phyloP scores from a whole-genome alignment of 2,888 invertebrate genomes.

The Selenia dentaria region DNA sequence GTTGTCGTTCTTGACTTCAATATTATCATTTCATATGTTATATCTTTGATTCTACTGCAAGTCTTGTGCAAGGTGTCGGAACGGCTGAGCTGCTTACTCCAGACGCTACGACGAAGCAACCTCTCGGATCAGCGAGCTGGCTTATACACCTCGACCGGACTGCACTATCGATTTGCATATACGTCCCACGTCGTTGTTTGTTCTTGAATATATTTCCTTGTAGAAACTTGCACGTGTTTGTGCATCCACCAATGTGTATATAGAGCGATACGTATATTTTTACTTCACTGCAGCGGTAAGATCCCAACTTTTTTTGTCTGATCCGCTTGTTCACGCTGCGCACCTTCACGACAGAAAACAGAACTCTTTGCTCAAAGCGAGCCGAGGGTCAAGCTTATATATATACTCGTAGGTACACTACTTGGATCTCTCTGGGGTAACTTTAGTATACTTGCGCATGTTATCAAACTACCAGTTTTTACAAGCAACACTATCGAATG shows the following conservation, averaged over 20 bases:
- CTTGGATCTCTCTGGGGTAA: no score
- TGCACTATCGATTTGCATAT: not conserved
- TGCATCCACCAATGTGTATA: no score
- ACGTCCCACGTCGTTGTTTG: not conserved
- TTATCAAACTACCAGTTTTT: no score
- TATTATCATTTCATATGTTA: no score
- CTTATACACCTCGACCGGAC: not conserved
- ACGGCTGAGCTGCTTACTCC: not conserved
- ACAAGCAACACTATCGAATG: no score
- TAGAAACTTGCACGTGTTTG: not conserved
- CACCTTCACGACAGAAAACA: slow-evolving; percentile 44
- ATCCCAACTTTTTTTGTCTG: slow-evolving; percentile 36
- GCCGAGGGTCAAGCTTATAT: no score
- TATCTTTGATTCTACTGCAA: not conserved
- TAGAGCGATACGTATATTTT: slow-evolving; percentile 18
- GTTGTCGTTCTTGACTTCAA: no score
- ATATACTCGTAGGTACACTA: no score
- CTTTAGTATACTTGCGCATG: no score
- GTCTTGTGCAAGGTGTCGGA: not conserved
- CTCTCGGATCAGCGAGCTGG: not conserved
- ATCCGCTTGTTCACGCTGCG: slow-evolving; percentile 63
- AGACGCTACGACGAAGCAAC: not conserved
- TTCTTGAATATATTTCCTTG: no score
- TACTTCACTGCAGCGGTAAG: slow-evolving; percentile 1
- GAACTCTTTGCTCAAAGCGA: slow-evolving; percentile 48